These are phyloP conservation scores for Perodicticus potto DNA, from an alignment of 2,797 vertebrate genomes.

Conservation along the genomic window DNA sequence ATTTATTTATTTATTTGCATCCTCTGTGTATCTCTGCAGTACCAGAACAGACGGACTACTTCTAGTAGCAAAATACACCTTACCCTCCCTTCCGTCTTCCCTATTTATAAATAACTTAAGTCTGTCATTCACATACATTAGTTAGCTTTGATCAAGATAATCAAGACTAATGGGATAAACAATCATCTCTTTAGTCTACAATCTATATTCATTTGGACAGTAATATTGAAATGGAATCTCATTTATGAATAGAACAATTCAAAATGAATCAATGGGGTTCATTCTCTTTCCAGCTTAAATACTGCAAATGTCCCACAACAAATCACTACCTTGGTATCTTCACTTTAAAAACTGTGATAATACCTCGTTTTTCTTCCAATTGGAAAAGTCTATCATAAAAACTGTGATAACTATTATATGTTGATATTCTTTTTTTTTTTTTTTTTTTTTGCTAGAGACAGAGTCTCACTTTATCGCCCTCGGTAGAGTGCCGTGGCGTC, in stretches of 20 bases:
- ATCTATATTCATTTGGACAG: slow-evolving; percentile 25
- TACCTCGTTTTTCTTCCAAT: no score
- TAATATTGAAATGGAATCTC: background rate
- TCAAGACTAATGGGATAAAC: slow-evolving; percentile 28
- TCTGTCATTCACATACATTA: background rate
- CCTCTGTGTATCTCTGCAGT: background rate
- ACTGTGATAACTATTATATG: background rate
- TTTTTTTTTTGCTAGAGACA: no score
- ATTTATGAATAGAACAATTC: slow-evolving; percentile 40
- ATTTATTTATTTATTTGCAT: no score
- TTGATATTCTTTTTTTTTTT: background rate
- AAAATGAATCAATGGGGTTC: slow-evolving; percentile 38
- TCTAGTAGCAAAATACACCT: background rate
- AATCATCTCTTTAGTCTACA: background rate
- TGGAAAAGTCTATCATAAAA: no score
- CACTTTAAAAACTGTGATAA: background rate
- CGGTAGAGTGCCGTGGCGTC: no score
- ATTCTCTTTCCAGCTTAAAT: slow-evolving; percentile 36
- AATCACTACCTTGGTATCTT: background rate
- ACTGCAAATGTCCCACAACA: background rate
- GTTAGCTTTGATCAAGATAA: slow-evolving; percentile 56
- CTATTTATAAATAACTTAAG: background rate
- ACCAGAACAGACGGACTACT: background rate
- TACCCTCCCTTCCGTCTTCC: background rate
- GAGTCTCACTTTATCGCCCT: no score